phyloP scores from a whole-genome alignment of 2,888 invertebrate genomes.

The Phytoseiulus persimilis region DNA sequence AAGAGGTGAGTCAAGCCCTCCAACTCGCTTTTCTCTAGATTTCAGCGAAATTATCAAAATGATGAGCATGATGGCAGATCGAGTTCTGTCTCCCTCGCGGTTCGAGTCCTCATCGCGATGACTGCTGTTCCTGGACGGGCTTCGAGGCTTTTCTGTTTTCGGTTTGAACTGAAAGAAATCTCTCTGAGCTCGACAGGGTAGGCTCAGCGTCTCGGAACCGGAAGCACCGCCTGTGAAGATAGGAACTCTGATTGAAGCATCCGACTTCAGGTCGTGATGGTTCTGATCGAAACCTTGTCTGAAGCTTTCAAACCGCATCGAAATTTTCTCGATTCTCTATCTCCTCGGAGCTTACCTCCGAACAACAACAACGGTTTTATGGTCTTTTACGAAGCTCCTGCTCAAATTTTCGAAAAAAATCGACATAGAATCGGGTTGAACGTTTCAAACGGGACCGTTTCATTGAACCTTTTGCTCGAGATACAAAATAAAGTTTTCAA shows the following conservation, averaged over 20 bases:
- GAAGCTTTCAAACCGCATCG: background rate
- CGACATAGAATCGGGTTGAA: too few species aligned
- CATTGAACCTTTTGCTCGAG: background rate
- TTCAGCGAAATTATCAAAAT: background rate
- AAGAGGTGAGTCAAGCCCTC: slow-evolving; percentile 72
- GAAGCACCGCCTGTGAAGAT: background rate
- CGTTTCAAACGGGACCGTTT: background rate
- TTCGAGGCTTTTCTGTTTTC: background rate
- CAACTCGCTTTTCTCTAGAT: too few species aligned
- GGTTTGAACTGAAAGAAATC: slow-evolving; percentile 14
- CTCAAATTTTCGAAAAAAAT: too few species aligned
- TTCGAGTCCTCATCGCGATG: background rate
- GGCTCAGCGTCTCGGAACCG: background rate
- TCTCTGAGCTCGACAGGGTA: background rate
- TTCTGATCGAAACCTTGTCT: background rate
- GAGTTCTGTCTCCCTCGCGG: background rate
- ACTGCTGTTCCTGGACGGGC: background rate
- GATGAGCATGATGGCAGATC: slow-evolving; percentile 14
- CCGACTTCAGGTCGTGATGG: background rate
- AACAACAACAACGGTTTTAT: too few species aligned
- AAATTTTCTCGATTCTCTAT: too few species aligned
- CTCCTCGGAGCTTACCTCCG: too few species aligned
- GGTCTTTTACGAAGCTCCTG: too few species aligned
- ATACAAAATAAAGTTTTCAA: slow-evolving; percentile 29
- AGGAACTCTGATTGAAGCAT: background rate